Evolutionary conservation across 2,888 invertebrate genomes (phyloP), one percentile per base, ranked within the genome.

Genomic region (Arrhopalites spinosus): DNA sequence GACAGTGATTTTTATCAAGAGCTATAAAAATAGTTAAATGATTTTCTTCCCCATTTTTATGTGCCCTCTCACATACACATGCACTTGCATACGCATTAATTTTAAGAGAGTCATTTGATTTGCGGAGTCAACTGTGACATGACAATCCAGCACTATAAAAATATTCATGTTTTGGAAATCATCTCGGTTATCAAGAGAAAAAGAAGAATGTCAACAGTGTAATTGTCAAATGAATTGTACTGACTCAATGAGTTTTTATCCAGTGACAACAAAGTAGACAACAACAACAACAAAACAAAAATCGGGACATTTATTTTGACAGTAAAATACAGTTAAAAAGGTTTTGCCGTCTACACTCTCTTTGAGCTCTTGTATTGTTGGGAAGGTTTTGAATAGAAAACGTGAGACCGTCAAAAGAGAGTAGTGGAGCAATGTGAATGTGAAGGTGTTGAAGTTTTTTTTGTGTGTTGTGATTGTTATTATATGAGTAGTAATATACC

Each of bases 101-200:
- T 17, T 27, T 23, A 36, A 25, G 59, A 59, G 23, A 50, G 50
- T 50, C 45, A 17, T 50, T 50, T 50, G 50, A 50, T 50, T 50
- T 30, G 25, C 71, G 25, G 30, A 69, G 20, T 50, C 72, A 72
- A 63, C 47, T 72, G 72, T 72, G 72, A 72, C 72, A 63, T 72
- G 72, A 72, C 72, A 72, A 30, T 69, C 25, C n/a, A n/a, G n/a
- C n/a, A n/a, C n/a, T n/a, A n/a, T n/a, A n/a, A n/a, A n/a, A n/a
- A n/a, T n/a, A n/a, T n/a, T n/a, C n/a, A n/a, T n/a, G n/a, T n/a
- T n/a, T n/a, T n/a, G n/a, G n/a, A n/a, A n/a, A n/a, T n/a, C n/a
- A n/a, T n/a, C n/a, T n/a, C n/a, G n/a, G n/a, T n/a, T n/a, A n/a
- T n/a, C 36, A 45, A n/a, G n/a, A n/a, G 45, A 2, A 47, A 2